A percentile compares a stretch with the other conserved stretches of the same genome.
These are phyloP conservation scores for Mandrillus leucophaeus DNA, from an alignment of 2,113 vertebrate species.

Conservation along the genomic window DNA sequence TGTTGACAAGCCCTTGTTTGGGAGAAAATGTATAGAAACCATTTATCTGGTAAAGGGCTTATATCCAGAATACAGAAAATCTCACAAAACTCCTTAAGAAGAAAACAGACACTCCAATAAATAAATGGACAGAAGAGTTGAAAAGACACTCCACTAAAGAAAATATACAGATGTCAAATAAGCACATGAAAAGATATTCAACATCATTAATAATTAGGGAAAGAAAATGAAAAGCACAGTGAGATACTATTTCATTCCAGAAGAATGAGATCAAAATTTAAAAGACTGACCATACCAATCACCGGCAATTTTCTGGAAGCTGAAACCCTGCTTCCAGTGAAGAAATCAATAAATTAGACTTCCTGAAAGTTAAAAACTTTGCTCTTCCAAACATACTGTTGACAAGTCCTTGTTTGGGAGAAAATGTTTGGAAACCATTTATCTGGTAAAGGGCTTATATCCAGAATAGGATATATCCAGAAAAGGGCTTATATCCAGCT, in stretches of 20 bases:
- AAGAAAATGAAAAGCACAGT: neutral
- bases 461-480: neutral
- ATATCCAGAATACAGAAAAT: neutral
- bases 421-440: neutral
- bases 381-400: neutral
- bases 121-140: neutral
- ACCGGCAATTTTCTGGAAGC: neutral
- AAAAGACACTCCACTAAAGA: neutral
- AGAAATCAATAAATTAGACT: neutral
- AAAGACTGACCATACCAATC: neutral
- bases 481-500: neutral
- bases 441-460: neutral
- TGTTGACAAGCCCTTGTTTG: neutral
- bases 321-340: neutral
- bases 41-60: neutral
- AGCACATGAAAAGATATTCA: neutral
- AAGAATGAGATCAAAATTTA: neutral
- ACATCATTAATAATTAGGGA: neutral
- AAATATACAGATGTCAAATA: neutral
- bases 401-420: neutral
- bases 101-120: neutral
- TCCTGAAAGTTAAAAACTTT: neutral
- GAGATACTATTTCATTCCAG: neutral
- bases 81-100: neutral
- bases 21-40: neutral